Percentiles rank a stretch among this genome's conserved stretches.
Evolutionary conservation across 2,113 vertebrate genomes (phyloP).

Genomic region (Puma concolor): DNA sequence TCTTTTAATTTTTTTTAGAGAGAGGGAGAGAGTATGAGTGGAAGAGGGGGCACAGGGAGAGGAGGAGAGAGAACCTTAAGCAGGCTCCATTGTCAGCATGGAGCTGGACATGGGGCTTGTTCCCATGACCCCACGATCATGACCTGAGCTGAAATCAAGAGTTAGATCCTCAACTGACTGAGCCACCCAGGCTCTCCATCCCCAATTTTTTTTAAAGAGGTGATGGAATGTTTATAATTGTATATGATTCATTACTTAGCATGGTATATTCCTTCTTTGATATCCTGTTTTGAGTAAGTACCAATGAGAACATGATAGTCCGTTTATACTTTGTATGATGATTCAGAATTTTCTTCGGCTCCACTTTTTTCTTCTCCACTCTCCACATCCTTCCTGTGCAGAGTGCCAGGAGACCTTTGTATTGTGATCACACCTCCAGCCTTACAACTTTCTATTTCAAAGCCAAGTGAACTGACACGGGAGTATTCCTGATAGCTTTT

Average conservation of each 20-base stretch:
- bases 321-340: background rate
- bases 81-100: background rate
- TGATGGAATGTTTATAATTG: background rate
- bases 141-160: background rate
- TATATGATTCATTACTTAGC: background rate
- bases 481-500: background rate
- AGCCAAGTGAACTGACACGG: background rate
- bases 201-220: background rate
- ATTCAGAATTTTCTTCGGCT: background rate
- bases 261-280: background rate
- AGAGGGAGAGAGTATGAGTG: background rate
- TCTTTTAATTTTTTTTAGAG: background rate
- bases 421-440: background rate
- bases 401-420: background rate
- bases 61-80: background rate
- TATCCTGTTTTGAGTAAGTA: background rate
- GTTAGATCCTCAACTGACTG: background rate
- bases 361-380: background rate
- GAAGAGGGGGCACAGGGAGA: background rate
- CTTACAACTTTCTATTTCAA: background rate
- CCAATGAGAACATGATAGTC: background rate
- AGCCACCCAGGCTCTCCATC: background rate
- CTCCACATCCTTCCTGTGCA: background rate
- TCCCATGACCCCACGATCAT: background rate
- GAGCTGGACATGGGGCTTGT: background rate